These are phyloP conservation scores for Eubasilissa regina DNA, from an alignment of 1,140 invertebrate genomes.

Conservation along the genomic window DNA sequence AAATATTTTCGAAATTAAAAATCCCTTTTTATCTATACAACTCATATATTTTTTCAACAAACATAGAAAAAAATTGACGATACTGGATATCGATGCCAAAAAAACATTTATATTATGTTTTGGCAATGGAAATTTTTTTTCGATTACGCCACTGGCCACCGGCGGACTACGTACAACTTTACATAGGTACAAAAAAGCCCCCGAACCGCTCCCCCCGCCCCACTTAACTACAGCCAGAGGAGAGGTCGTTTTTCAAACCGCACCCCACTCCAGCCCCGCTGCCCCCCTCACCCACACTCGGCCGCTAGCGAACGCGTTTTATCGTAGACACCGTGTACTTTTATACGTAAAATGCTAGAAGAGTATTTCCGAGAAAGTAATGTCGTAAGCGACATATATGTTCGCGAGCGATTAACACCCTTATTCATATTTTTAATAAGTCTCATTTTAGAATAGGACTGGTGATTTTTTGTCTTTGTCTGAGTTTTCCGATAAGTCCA, in stretches of 20 bases:
- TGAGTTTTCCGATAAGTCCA: constrained; percentile 42
- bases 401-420: not conserved
- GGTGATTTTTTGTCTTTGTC: constrained; percentile 35
- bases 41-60: too few relatives aligned
- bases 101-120: too few relatives aligned
- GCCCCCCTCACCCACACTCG: constrained; percentile 40
- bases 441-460: not conserved
- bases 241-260: constrained; percentile 60
- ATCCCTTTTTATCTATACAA: too few relatives aligned
- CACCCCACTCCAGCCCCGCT: constrained; percentile 44
- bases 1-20: too few relatives aligned
- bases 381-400: not conserved
- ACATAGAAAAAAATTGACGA: too few relatives aligned
- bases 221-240: constrained; percentile 38
- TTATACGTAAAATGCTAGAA: constrained; percentile 54
- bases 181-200: constrained; percentile 59
- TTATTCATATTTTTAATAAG: constrained; percentile 10
- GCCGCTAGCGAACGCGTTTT: constrained; percentile 56
- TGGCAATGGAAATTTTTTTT: too few relatives aligned
- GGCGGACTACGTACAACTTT: constrained; percentile 58
- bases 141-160: constrained; percentile 47
- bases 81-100: too few relatives aligned
- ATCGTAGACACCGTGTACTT: constrained; percentile 56
- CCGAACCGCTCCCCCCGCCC: constrained; percentile 30
- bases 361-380: constrained; percentile 5